Base-by-base conservation (phyloP, 2,888 invertebrate species). In the Sialis lutaria region DNA sequence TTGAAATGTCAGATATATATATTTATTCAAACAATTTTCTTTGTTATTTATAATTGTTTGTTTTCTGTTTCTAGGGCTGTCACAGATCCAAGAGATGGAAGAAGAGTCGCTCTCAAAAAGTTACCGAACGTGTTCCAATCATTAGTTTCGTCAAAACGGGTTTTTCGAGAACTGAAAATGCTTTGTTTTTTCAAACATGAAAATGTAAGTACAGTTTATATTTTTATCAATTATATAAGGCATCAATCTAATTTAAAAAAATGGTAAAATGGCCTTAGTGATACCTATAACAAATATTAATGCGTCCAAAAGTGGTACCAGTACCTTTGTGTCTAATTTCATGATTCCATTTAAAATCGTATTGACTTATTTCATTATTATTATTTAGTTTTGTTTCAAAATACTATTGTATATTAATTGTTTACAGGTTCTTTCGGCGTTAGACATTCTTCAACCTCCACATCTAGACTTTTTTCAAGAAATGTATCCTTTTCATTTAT, bases 41-140 rank as follows among this genome's bases (percentile, higher is more conserved):
- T 9, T 22, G 13, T 30, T 41, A 6, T 41, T 41, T 50, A 10
- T 48, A 56, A 56, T 58, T 56, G 56, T 67, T 67, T 61, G 64
- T 74, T 74, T 8, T 22, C 4, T 22, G 22, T 22, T 22, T 22
- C 22, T 22, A 97, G 97, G 97, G 93, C 97, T 57, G 97, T 98
- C 60, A 97, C 97, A 64, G 98, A 98, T 74, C 98, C 98, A 30
- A 79, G 98, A 59, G 93, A 95, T 73, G 95, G 96, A 57, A 85
- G 93, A 65, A 79, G 96, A 63, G 96, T 98, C 60, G 98, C 98
- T 56, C 79, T 98, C 60, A 98, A 98, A 74, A 98, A 98, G 75
- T 84, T 98, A 77, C 97, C 98, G 57, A 97, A 97, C 75, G 97
- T 98, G 69, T 98, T 98, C 81, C 97, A 97, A 72, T 97, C 96